Conservation (phyloP, 2,888 invertebrate species). For the Xestia c-nigrum region DNA sequence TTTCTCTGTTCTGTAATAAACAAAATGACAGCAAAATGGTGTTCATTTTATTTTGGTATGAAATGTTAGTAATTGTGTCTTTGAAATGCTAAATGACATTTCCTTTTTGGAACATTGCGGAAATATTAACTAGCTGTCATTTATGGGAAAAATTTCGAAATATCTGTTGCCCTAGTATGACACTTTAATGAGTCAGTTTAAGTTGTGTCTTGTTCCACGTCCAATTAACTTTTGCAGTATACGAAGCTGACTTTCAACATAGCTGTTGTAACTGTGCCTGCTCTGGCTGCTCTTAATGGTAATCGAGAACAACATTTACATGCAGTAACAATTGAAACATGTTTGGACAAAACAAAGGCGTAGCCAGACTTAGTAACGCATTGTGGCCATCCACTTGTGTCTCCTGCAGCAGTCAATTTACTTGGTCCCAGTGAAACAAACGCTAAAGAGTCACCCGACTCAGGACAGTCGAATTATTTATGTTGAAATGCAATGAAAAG, state of each 20-base stretch:
- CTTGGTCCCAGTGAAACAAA: constrained; percentile 61
- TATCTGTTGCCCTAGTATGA: constrained; percentile 66
- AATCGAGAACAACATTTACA: constrained; percentile 84
- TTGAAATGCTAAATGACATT: constrained; percentile 32
- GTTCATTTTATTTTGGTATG: constrained; percentile 25
- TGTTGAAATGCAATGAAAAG: constrained; percentile 69
- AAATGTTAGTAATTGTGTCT: constrained; percentile 41
- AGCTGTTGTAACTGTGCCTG: constrained; percentile 67
- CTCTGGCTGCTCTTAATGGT: constrained; percentile 75
- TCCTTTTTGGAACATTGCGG: constrained; percentile 32
- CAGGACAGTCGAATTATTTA: constrained; percentile 59
- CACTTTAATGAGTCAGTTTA: constrained; percentile 72
- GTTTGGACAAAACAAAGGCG: constrained; percentile 84
- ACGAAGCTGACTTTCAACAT: constrained; percentile 78
- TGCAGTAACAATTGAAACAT: constrained; percentile 81
- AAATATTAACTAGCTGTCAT: constrained; percentile 58
- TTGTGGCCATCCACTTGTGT: constrained; percentile 65
- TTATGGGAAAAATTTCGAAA: constrained; percentile 65
- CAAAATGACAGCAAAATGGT: constrained; percentile 22
- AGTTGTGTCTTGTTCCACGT: constrained; percentile 74
- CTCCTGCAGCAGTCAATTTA: constrained; percentile 56
- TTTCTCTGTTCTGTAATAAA: constrained; percentile 24
- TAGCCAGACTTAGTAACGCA: constrained; percentile 70
- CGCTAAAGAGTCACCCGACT: constrained; percentile 46
- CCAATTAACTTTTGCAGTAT: constrained; percentile 80